phyloP scores from a whole-genome alignment of 2,113 vertebrate species.

The Benitochromis conjunctus region DNA sequence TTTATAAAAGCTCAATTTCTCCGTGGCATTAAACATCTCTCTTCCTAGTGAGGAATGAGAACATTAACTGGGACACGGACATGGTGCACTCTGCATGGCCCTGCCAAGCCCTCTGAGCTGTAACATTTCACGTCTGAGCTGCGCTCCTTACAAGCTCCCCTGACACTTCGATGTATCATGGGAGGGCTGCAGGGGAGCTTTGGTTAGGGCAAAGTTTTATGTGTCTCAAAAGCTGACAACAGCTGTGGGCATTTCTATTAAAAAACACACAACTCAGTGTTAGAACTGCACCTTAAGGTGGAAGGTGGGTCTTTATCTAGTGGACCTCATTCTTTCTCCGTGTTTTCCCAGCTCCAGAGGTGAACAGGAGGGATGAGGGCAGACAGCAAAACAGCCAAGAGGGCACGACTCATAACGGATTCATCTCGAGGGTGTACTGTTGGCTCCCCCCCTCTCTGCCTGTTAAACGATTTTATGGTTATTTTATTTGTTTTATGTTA shows the following conservation, averaged over 20 bases:
- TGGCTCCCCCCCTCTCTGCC: not conserved
- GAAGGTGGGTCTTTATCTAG: not conserved
- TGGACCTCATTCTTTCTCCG: not conserved
- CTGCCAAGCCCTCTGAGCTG: conserved; percentile 55
- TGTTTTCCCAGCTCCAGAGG: not conserved
- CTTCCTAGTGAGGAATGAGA: conserved; percentile 57
- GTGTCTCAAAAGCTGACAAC: conserved; percentile 63
- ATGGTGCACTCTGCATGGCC: conserved; percentile 42
- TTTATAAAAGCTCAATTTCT: conserved; percentile 62
- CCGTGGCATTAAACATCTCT: conserved; percentile 46
- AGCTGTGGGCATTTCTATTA: conserved; percentile 66
- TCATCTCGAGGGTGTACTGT: conserved; percentile 13
- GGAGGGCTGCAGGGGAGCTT: conserved; percentile 46
- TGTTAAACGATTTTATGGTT: fast-evolving
- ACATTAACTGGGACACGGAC: conserved; percentile 63
- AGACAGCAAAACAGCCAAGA: conserved; percentile 9
- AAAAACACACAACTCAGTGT: conserved; percentile 46
- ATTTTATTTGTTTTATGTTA: not conserved
- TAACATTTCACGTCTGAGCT: conserved; percentile 55
- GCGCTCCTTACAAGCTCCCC: conserved; percentile 54
- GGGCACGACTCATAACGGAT: conserved; percentile 35
- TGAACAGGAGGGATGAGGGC: not conserved
- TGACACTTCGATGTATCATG: conserved; percentile 62
- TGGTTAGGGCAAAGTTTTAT: conserved; percentile 21
- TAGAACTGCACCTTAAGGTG: conserved; percentile 33